phyloP scores from a whole-genome alignment of 2,797 vertebrate genomes.

The Otolemur crassicaudatus region DNA sequence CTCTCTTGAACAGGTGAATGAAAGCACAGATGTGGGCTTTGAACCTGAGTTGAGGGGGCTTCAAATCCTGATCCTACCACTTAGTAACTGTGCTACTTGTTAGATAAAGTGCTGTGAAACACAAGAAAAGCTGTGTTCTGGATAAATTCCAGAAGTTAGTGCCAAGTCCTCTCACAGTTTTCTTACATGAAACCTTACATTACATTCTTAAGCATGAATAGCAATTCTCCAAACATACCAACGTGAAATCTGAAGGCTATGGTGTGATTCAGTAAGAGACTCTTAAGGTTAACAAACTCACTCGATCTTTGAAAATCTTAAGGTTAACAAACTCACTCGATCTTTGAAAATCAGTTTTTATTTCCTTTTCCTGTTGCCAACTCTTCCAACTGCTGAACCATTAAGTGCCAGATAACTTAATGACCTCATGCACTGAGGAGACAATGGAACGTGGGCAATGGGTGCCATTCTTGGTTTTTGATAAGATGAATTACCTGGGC shows the following conservation, averaged over 20 bases:
- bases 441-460: not conserved
- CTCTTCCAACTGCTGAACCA: not conserved
- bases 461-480: constrained; percentile 50
- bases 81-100: not conserved
- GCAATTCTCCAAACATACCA: constrained; percentile 25
- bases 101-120: constrained; percentile 17
- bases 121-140: constrained; percentile 41
- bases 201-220: constrained; percentile 52
- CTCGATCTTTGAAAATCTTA: constrained; percentile 52
- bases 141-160: constrained; percentile 46
- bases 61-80: constrained; percentile 5
- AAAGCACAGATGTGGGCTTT: not conserved
- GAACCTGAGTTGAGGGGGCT: not conserved
- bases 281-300: not conserved
- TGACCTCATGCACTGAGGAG: constrained; percentile 56
- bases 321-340: not conserved
- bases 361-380: constrained; percentile 50
- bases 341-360: constrained; percentile 61
- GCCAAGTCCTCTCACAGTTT: constrained; percentile 47
- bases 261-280: not conserved
- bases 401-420: not conserved
- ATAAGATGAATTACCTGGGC: constrained; percentile 60
- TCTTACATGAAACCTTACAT: constrained; percentile 39
- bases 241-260: constrained; percentile 21
- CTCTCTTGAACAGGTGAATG: not conserved